Base-by-base conservation (phyloP, 2,888 invertebrate species). In the Idaea dimidiata region DNA sequence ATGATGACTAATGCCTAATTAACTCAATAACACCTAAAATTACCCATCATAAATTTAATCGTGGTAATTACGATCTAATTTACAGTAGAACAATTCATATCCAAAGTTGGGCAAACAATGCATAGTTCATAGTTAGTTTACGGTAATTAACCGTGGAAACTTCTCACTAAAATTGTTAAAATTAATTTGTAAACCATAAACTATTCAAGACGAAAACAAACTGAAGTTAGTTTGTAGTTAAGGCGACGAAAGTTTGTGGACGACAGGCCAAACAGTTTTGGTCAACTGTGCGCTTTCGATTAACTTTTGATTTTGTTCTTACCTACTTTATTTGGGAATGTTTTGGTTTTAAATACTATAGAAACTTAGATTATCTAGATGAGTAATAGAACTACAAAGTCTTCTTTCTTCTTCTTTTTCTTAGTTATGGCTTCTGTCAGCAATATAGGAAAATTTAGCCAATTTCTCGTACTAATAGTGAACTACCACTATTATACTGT, bases 201-300 rank as follows among this genome's bases (percentile, higher is more conserved):
- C 64, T 57, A 61, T 58, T 65, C 62, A 61, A 72, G 70, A 71
- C 58, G 66, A 66, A 72, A 76, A 75, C 76, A 75, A 72, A 72
- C 68, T 68, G 55, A 63, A 72, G 64, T 76, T 71, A 55, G 63
- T 74, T 73, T 73, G 74, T 78, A 72, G 2, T 33, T 33, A 6
- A 2, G 33, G 33, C 33, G 33, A 33, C 24, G 24, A 24, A 24
- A 24, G 14, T 33, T 43, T 43, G 43, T 43, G 43, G 43, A 43
- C 2, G 0, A 14, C 43, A 43, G 43, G 10, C 7, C 67, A 76
- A 76, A 78, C 78, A 75, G 77, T 80, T 81, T 66, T 58, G 57
- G 64, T 59, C 57, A 61, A 61, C 65, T 67, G 66, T 55, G 43
- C 43, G 6, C 32, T 32, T 32, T 32, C 10, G 43, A 43, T 24